Percentiles rank a stretch among this genome's conserved stretches.
phyloP scores from a whole-genome alignment of 2,888 invertebrate species.

The Drosophila multiciliata region DNA sequence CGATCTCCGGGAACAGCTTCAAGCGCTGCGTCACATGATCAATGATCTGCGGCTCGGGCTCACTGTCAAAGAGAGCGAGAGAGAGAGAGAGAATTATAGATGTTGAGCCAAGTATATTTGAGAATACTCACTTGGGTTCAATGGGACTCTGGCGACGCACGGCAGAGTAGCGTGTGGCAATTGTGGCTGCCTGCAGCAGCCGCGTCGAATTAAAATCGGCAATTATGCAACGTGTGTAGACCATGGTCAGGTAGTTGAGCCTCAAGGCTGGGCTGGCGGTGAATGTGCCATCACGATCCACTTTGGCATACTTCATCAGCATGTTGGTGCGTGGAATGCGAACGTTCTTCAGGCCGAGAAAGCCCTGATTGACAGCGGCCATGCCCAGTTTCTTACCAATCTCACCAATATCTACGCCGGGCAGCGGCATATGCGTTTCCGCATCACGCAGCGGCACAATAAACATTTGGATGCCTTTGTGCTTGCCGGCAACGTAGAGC shows the following conservation, averaged over 20 bases:
- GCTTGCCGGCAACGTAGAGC: conserved; percentile 91
- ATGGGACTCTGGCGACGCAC: conserved; percentile 95
- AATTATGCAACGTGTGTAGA: conserved; percentile 94
- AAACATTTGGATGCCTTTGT: conserved; percentile 95
- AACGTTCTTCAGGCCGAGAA: conserved; percentile 92
- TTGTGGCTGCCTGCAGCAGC: conserved; percentile 92
- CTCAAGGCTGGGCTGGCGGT: conserved; percentile 92
- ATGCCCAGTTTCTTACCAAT: conserved; percentile 97
- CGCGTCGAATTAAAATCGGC: conserved; percentile 90
- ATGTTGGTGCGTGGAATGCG: conserved; percentile 94
- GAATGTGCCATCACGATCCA: conserved; percentile 96
- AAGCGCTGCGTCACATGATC: conserved; percentile 97
- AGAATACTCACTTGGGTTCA: conserved; percentile 87
- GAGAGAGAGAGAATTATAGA: not conserved
- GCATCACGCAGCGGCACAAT: conserved; percentile 95
- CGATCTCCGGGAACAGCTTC: conserved; percentile 93
- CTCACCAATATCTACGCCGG: conserved; percentile 95
- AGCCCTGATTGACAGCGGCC: conserved; percentile 96
- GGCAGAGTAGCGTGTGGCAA: conserved; percentile 95
- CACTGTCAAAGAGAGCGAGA: conserved; percentile 85
- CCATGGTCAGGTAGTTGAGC: conserved; percentile 93
- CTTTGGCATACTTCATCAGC: conserved; percentile 96
- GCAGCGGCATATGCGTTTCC: conserved; percentile 93
- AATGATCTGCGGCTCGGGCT: conserved; percentile 94
- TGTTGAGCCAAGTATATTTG: not conserved